A percentile compares a stretch with the other conserved stretches of the same genome.
Conservation (phyloP, 2,888 invertebrate species). For the Tridacna crocea region DNA sequence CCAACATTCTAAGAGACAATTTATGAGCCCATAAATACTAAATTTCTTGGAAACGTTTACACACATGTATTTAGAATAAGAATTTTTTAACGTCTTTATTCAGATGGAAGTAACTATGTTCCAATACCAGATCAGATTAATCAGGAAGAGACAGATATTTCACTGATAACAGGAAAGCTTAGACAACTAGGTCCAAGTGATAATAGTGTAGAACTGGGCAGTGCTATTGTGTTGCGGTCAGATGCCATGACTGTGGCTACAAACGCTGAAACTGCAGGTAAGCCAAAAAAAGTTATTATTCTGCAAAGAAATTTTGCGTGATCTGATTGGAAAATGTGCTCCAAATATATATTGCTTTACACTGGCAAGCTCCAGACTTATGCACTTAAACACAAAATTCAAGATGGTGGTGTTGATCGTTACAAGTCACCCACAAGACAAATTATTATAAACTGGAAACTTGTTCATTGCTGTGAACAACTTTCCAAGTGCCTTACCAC, state of each 20-base stretch:
- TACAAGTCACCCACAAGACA: no score
- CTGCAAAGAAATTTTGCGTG: no score
- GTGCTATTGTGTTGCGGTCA: conserved; percentile 64
- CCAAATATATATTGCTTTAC: no score
- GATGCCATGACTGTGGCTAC: conserved; percentile 68
- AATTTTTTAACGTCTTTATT: neutral
- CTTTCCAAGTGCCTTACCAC: no score
- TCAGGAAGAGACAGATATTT: conserved; percentile 73
- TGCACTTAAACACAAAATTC: no score
- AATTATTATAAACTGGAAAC: no score
- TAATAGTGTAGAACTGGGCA: conserved; percentile 46
- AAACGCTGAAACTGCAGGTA: conserved; percentile 73
- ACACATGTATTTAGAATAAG: neutral
- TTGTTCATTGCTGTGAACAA: no score
- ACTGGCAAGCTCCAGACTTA: no score
- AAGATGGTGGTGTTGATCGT: no score
- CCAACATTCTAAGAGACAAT: no score
- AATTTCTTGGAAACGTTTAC: neutral
- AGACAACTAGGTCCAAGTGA: conserved; percentile 84
- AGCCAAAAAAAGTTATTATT: neutral
- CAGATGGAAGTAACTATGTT: conserved; percentile 57
- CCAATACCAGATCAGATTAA: conserved; percentile 48
- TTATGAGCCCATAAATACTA: no score
- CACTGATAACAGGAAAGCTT: conserved; percentile 87
- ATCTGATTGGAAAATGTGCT: no score